Percentiles rank a stretch among this genome's conserved stretches.
Evolutionary conservation across 2,113 vertebrate genomes (phyloP).

Genomic region (Eidolon helvum): DNA sequence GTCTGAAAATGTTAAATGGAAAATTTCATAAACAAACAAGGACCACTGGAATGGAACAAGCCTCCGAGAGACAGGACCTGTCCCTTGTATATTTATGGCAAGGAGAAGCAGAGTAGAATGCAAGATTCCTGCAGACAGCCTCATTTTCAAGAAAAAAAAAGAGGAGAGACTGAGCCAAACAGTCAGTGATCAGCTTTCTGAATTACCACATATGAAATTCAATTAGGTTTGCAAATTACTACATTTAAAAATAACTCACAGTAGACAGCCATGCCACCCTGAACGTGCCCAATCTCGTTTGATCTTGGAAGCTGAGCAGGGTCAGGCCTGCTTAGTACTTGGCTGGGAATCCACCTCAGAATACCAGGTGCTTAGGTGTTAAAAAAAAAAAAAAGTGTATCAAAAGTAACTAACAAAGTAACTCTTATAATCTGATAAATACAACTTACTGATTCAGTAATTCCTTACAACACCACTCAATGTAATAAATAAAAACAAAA

Average conservation of each 20-base stretch:
- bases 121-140: not conserved
- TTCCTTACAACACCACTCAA: not conserved
- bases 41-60: not conserved
- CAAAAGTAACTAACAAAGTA: no score
- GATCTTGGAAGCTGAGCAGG: no score
- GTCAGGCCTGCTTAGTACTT: no score
- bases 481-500: not conserved
- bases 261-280: no score
- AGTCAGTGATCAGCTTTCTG: not conserved
- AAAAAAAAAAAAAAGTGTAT: no score
- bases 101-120: not conserved
- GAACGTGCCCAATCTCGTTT: no score
- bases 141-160: not conserved
- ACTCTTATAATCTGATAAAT: no score
- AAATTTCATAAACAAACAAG: not conserved
- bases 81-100: not conserved
- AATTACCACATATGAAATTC: not conserved
- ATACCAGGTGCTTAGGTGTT: no score
- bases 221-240: not conserved
- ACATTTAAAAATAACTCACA: slow-evolving; percentile 6
- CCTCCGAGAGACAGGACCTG: not conserved
- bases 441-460: not conserved
- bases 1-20: not conserved
- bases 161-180: no score
- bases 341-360: no score